Percentiles rank a stretch among this genome's conserved stretches.
Conservation (phyloP, 2,797 vertebrate species). For the Vultur gryphus region DNA sequence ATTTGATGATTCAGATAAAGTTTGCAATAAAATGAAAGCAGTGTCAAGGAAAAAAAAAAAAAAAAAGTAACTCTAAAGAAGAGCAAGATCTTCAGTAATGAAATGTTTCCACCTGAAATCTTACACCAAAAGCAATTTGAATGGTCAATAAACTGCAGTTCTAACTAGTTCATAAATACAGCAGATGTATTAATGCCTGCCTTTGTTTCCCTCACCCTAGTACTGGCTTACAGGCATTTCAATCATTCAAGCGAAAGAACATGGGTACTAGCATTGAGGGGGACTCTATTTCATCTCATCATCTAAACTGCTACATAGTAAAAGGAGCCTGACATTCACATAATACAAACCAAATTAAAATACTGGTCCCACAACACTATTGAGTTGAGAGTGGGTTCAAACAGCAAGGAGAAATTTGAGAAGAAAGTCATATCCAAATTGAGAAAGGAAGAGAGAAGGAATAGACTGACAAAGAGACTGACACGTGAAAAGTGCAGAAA, state of each 20-base stretch:
- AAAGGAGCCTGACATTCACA: background rate
- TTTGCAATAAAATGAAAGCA: slow-evolving; percentile 20
- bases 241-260: background rate
- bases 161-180: background rate
- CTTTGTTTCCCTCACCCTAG: background rate
- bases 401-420: background rate
- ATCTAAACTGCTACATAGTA: background rate
- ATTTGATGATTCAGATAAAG: slow-evolving; percentile 45
- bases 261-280: background rate
- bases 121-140: background rate
- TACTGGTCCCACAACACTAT: background rate
- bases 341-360: background rate
- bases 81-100: background rate
- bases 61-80: background rate
- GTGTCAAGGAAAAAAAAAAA: background rate
- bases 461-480: background rate
- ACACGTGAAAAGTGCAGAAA: background rate
- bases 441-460: background rate
- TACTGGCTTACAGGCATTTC: background rate
- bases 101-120: background rate
- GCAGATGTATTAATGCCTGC: background rate
- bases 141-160: background rate
- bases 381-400: background rate
- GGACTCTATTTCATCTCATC: background rate
- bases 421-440: background rate